phyloP scores from a whole-genome alignment of 2,888 invertebrate genomes.

The Hirtodrosophila cameraria region DNA sequence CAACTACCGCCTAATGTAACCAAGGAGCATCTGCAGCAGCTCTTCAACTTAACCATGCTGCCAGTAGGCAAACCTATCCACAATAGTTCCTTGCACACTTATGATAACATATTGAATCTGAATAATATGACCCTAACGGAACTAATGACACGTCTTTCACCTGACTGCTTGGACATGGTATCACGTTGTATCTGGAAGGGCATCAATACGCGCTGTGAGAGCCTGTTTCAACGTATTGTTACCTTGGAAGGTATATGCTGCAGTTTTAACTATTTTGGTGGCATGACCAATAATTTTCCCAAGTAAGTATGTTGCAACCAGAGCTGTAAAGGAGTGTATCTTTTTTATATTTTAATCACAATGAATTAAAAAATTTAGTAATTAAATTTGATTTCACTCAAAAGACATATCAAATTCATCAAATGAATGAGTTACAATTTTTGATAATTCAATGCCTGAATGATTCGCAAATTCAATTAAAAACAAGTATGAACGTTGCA shows the following conservation, averaged over 20 bases:
- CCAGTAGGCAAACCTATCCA: conserved; percentile 65
- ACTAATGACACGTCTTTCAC: conserved; percentile 83
- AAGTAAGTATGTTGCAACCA: conserved; percentile 50
- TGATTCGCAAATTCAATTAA: too few relatives aligned
- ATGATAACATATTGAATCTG: conserved; percentile 67
- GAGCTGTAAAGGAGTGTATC: too few relatives aligned
- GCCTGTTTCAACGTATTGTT: conserved; percentile 85
- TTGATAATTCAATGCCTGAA: too few relatives aligned
- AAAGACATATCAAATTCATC: too few relatives aligned
- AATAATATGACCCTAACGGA: conserved; percentile 76
- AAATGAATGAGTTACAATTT: too few relatives aligned
- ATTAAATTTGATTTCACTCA: too few relatives aligned
- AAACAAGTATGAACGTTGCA: too few relatives aligned
- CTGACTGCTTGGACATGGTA: conserved; percentile 86
- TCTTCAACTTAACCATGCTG: conserved; percentile 77
- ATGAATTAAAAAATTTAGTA: too few relatives aligned
- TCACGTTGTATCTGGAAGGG: conserved; percentile 88
- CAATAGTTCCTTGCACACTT: conserved; percentile 55
- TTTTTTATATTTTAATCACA: too few relatives aligned
- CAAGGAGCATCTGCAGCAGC: conserved; percentile 63
- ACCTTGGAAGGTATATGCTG: conserved; percentile 87
- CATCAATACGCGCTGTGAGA: conserved; percentile 85
- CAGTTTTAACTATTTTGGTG: conserved; percentile 87
- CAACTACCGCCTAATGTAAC: conserved; percentile 80
- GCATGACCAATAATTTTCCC: conserved; percentile 80